Percentiles rank a stretch among this genome's conserved stretches.
phyloP scores from a whole-genome alignment of 2,797 vertebrate species.

The Anabacerthia variegaticeps region DNA sequence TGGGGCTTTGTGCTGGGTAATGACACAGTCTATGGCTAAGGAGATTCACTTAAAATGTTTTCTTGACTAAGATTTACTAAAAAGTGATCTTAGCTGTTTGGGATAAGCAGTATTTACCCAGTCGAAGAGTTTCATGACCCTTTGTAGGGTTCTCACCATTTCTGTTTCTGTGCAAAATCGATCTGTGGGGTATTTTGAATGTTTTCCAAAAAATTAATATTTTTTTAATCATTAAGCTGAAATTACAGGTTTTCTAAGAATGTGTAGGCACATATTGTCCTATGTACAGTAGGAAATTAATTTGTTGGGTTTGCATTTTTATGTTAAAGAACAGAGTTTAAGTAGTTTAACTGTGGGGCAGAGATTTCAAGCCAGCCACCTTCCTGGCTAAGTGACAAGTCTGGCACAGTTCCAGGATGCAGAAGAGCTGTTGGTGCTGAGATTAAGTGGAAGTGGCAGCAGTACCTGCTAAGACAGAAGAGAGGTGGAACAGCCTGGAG shows the following conservation, averaged over 20 bases:
- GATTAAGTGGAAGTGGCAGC: background rate
- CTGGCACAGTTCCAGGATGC: background rate
- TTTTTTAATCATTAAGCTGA: background rate
- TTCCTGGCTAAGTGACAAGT: background rate
- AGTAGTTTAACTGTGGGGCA: background rate
- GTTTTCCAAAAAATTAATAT: background rate
- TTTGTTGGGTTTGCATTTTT: background rate
- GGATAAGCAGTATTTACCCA: background rate
- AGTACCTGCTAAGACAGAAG: background rate
- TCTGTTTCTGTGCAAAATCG: background rate
- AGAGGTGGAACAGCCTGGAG: background rate
- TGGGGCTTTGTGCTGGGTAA: background rate
- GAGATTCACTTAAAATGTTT: background rate
- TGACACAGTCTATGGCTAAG: background rate
- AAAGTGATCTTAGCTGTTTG: background rate
- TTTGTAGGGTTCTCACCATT: background rate
- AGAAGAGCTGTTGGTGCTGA: background rate
- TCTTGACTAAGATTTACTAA: background rate
- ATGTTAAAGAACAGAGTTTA: background rate
- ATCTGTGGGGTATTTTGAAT: background rate
- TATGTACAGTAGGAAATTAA: background rate
- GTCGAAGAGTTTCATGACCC: background rate
- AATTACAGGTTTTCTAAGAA: background rate
- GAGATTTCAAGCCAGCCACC: background rate
- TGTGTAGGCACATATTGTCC: background rate